Conservation (phyloP, 2,797 vertebrate genomes). For the Huso huso region DNA sequence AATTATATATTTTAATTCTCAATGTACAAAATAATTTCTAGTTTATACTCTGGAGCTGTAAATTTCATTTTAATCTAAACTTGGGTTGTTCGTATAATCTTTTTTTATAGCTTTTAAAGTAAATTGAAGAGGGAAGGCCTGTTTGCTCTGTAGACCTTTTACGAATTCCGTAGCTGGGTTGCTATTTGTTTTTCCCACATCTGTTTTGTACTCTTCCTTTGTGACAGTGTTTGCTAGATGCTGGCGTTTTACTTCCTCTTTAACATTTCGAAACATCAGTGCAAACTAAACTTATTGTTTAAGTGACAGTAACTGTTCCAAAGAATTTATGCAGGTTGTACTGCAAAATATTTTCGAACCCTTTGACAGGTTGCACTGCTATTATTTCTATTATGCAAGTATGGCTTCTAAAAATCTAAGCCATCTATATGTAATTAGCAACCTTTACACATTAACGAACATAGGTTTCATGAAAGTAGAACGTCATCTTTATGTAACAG, state of each 20-base stretch:
- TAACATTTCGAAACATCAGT: no score
- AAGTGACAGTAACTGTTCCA: slow-evolving; percentile 33
- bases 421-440: no score
- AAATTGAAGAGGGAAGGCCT: slow-evolving; percentile 48
- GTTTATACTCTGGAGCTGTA: slow-evolving; percentile 20
- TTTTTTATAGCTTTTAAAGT: slow-evolving; percentile 49
- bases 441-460: no score
- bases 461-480: no score
- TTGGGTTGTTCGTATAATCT: slow-evolving; percentile 38
- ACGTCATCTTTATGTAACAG: no score
- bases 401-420: no score
- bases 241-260: slow-evolving; percentile 45
- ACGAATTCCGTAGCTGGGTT: slow-evolving; percentile 76
- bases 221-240: slow-evolving; percentile 69
- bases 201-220: slow-evolving; percentile 71
- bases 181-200: slow-evolving; percentile 99
- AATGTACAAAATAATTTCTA: no score
- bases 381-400: not conserved
- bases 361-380: slow-evolving; percentile 21
- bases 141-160: slow-evolving; percentile 79
- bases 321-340: slow-evolving; percentile 36
- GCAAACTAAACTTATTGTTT: slow-evolving; percentile 31
- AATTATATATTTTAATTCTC: not conserved
- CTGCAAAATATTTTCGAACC: slow-evolving; percentile 36
- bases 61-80: slow-evolving; percentile 25